Conservation (phyloP, 2,113 vertebrate species). For the Gobio gobio region DNA sequence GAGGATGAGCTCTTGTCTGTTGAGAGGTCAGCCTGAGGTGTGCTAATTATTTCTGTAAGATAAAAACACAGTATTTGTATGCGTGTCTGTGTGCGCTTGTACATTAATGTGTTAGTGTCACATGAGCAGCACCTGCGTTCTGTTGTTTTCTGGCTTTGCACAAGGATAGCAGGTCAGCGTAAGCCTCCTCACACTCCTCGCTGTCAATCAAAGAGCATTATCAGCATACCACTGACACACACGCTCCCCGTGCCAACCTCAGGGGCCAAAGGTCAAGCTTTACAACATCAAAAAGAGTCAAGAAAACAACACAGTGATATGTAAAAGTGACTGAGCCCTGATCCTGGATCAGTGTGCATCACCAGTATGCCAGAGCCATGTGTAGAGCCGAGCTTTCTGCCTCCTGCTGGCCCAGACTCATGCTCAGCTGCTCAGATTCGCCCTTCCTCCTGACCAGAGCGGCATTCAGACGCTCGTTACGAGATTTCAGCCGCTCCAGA, state of each 20-base stretch:
- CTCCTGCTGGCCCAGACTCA: conserved; percentile 79
- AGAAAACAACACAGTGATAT: background rate
- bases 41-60: conserved; percentile 54
- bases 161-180: conserved; percentile 76
- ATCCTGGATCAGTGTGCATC: background rate
- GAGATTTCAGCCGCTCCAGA: conserved; percentile 80
- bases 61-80: background rate
- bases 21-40: conserved; percentile 44
- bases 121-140: conserved; percentile 63
- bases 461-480: conserved; percentile 80
- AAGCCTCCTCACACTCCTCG: conserved; percentile 83
- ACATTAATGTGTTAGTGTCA: conserved; percentile 28
- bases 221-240: conserved; percentile 46
- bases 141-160: conserved; percentile 62
- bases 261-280: conserved; percentile 9
- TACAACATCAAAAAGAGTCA: background rate
- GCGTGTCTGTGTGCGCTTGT: conserved; percentile 17
- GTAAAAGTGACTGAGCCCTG: background rate
- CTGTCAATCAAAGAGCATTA: conserved; percentile 72
- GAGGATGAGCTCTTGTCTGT: conserved; percentile 60
- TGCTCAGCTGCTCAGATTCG: conserved; percentile 79
- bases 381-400: conserved; percentile 81
- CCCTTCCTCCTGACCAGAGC: conserved; percentile 81
- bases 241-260: background rate
- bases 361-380: conserved; percentile 86